Percentiles rank a stretch among this genome's conserved stretches.
phyloP scores from a whole-genome alignment of 2,113 vertebrate species.

The Rattus norvegicus region DNA sequence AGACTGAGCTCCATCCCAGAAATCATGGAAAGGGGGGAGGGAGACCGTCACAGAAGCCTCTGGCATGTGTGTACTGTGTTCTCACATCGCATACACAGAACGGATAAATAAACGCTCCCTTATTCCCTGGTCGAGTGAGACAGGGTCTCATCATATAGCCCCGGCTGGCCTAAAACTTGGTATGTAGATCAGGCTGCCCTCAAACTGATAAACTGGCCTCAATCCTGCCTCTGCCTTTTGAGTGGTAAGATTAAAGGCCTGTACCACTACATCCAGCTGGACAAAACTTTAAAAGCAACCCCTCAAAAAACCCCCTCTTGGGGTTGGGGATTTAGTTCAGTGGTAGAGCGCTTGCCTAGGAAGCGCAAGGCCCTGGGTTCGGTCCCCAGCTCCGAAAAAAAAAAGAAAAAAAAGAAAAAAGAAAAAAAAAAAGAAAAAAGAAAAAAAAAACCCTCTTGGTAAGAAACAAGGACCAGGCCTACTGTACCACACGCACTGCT shows the following conservation, averaged over 20 bases:
- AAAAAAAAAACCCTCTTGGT: background rate
- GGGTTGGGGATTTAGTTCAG: too few relatives aligned
- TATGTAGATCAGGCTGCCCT: background rate
- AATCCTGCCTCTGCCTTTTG: background rate
- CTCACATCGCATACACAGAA: background rate
- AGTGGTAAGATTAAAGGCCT: background rate
- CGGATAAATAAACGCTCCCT: background rate
- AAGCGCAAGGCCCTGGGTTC: too few relatives aligned
- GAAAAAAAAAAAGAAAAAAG: too few relatives aligned
- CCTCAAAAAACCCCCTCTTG: background rate
- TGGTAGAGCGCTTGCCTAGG: too few relatives aligned
- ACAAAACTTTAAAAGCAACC: background rate
- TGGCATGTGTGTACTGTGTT: too few relatives aligned
- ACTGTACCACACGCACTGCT: background rate
- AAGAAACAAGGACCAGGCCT: slow-evolving; percentile 30
- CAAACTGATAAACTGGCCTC: background rate
- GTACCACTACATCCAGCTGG: background rate
- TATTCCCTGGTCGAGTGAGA: background rate
- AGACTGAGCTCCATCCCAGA: background rate
- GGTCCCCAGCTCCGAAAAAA: too few relatives aligned
- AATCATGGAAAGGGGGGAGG: background rate
- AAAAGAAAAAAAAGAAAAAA: too few relatives aligned
- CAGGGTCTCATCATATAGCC: background rate
- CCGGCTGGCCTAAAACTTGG: background rate
- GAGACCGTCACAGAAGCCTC: background rate